Evolutionary conservation across 2,888 invertebrate genomes (phyloP).

Genomic region (Herminia tarsipennalis): DNA sequence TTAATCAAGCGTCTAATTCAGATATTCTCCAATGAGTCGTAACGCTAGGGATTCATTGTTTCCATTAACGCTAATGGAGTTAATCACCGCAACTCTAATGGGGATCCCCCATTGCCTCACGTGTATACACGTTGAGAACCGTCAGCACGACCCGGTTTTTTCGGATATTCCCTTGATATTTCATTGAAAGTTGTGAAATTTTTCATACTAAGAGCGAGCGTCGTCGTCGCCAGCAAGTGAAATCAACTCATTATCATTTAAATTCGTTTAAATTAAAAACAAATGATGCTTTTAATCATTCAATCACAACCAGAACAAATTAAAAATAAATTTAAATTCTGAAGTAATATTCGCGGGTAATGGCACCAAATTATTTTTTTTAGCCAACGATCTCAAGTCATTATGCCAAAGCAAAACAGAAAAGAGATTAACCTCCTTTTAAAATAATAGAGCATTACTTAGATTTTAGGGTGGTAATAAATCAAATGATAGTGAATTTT

Average conservation of each 20-base stretch:
- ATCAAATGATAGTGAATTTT: constrained; percentile 35
- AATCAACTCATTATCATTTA: too few relatives aligned
- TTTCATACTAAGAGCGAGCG: too few relatives aligned
- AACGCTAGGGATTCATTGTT: constrained; percentile 50
- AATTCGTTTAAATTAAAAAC: too few relatives aligned
- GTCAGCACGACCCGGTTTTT: not conserved
- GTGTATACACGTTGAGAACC: constrained; percentile 2
- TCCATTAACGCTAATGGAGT: constrained; percentile 63
- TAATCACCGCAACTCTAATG: constrained; percentile 56
- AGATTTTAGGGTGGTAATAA: constrained; percentile 24
- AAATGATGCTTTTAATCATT: too few relatives aligned
- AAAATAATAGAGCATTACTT: not conserved
- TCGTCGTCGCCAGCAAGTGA: too few relatives aligned
- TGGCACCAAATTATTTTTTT: not conserved
- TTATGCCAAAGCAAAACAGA: not conserved
- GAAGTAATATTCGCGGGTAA: not conserved
- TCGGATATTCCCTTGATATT: too few relatives aligned
- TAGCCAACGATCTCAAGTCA: not conserved
- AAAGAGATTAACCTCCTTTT: not conserved
- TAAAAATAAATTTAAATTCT: too few relatives aligned
- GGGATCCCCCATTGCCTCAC: constrained; percentile 44
- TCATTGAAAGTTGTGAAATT: too few relatives aligned
- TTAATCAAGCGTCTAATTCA: constrained; percentile 34
- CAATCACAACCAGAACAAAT: too few relatives aligned
- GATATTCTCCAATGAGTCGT: constrained; percentile 56